Evolutionary conservation across 2,113 vertebrate species (phyloP).

Genomic region (Siniperca knerii): DNA sequence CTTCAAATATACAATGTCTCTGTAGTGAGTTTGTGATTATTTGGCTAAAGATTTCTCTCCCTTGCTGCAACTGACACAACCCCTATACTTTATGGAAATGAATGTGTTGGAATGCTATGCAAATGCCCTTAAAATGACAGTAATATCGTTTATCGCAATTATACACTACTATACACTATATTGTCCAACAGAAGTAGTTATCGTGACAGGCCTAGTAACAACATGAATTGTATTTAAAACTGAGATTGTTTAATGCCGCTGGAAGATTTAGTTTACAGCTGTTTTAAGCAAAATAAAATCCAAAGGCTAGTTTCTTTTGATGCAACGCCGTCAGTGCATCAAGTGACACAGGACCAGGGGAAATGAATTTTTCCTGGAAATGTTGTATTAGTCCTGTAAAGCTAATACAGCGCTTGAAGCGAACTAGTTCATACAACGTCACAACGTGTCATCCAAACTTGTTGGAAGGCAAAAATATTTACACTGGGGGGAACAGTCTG

Average conservation of each 20-base stretch:
- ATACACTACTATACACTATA: no score
- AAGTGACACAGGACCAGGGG: background rate
- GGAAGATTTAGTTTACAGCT: background rate
- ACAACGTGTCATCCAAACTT: background rate
- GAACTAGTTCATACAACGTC: no score
- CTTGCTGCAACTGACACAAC: no score
- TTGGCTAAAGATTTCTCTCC: no score
- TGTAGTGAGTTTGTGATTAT: no score
- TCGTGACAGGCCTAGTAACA: background rate
- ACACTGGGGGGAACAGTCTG: background rate
- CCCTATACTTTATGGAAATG: no score
- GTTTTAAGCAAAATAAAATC: background rate
- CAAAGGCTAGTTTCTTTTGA: background rate
- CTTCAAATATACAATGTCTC: no score
- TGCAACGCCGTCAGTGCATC: background rate
- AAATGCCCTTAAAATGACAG: no score
- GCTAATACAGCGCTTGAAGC: background rate
- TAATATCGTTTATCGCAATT: no score
- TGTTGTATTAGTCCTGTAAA: background rate
- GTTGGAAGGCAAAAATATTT: background rate
- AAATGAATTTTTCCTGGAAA: background rate
- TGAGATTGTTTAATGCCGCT: background rate
- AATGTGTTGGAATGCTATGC: no score
- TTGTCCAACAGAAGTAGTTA: no score
- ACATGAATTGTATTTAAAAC: background rate